A percentile compares a stretch with the other conserved stretches of the same genome.
phyloP scores from a whole-genome alignment of 2,113 vertebrate genomes.

The Antechinus stuartii region DNA sequence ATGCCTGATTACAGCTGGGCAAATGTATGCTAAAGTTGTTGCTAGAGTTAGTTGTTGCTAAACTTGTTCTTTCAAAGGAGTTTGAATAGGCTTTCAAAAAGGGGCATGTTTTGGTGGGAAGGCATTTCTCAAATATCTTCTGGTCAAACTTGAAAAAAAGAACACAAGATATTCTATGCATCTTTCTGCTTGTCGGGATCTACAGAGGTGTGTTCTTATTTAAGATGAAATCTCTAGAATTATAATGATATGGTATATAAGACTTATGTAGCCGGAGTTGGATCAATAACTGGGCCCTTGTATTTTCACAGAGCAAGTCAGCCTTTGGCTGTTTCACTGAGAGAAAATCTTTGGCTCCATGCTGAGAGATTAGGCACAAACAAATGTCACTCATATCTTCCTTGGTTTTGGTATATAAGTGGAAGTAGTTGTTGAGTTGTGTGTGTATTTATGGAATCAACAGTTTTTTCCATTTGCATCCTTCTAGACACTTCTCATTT shows the following conservation, averaged over 20 bases:
- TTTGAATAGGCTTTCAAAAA: conserved; percentile 33
- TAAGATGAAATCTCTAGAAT: conserved; percentile 36
- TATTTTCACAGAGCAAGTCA: not conserved
- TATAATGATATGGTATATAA: not conserved
- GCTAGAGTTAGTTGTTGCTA: not conserved
- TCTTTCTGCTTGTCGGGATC: conserved; percentile 2
- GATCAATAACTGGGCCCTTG: not conserved
- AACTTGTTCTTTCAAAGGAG: conserved; percentile 12
- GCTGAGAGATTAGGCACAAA: conserved; percentile 26
- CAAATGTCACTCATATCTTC: conserved; percentile 17
- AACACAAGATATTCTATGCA: conserved; percentile 6
- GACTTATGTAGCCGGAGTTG: conserved; percentile 43
- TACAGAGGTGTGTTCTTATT: conserved; percentile 20
- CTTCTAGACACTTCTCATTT: not conserved
- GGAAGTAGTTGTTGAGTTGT: conserved; percentile 5
- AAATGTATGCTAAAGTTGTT: not conserved
- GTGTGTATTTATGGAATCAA: not conserved
- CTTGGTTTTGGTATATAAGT: not conserved
- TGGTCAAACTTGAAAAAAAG: not conserved
- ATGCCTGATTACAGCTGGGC: conserved; percentile 1
- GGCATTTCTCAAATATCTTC: conserved; percentile 43
- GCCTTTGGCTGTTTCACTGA: not conserved
- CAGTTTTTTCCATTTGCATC: not conserved
- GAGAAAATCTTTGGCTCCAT: conserved; percentile 33
- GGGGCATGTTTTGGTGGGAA: not conserved